Base-by-base conservation (phyloP, 1,140 invertebrate species). In the Acyrthosiphon pisum region DNA sequence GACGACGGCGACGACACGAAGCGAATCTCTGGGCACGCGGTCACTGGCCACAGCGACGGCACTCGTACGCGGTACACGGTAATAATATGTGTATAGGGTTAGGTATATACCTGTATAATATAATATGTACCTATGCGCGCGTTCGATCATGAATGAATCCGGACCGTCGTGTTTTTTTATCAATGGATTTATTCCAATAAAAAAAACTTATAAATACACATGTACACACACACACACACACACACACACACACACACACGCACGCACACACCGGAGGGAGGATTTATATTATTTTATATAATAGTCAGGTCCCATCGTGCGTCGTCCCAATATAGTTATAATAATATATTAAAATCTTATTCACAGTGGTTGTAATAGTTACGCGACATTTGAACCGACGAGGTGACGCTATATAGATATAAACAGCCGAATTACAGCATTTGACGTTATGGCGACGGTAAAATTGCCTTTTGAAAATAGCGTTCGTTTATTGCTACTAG, bases 121-220 rank as follows among this genome's bases (percentile, higher is more conserved):
- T 41, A 1, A 3, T 35, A 8, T 48, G 14, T 68, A n/a, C 41
- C 41, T 41, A 68, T n/a, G 22, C 35, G 35, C 53, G 26, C 22
- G 37, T 1, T 44, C 30, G 60, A 35, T 81, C 60, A 91, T 91
- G 53, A 68, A 91, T 91, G 90, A 81, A 91, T 37, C 60, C 60
- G 90, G n/a, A 68, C 60, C 30, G 14, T 44, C 37, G 37, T 44
- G 60, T n/a, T 76, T n/a, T 41, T 76, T 76, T n/a, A n/a, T 76
- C 60, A 76, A 76, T 76, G 60, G 60, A 76, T 76, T 18, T 76
- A n/a, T n/a, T 68, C 9, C 18, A 9, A 41, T 3, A 60, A 68
- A 76, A 68, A n/a, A n/a, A 76, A n/a, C 60, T 76, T 76, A 76
- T 76, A 76, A 18, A n/a, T 14, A 56, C 56, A 50, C 48, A 14